These are phyloP conservation scores for Resseliella maxima DNA, from an alignment of 2,888 invertebrate genomes.

Conservation along the genomic window DNA sequence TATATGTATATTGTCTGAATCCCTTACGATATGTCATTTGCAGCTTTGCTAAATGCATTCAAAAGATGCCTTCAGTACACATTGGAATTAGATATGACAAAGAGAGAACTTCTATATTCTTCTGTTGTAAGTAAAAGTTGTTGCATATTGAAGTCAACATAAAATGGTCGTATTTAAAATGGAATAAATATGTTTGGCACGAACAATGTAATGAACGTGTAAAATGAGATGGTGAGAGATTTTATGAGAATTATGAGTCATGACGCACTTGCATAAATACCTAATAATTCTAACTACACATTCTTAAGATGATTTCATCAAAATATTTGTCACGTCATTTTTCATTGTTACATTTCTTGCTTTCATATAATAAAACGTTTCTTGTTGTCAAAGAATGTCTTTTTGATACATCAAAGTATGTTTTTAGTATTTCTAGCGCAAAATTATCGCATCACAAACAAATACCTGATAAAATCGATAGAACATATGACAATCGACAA, in stretches of 20 bases:
- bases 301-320: not conserved
- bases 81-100: no score
- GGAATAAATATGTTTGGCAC: not conserved
- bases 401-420: no score
- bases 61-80: no score
- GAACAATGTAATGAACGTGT: not conserved
- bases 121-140: no score
- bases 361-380: no score
- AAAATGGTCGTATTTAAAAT: not conserved
- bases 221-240: not conserved
- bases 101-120: no score
- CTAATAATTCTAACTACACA: no score
- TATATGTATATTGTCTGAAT: no score
- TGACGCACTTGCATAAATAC: not conserved
- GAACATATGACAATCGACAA: not conserved
- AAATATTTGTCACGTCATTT: not conserved
- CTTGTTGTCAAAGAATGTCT: no score
- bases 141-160: not conserved
- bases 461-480: conserved; percentile 20
- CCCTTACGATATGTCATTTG: no score
- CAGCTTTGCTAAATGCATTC: no score
- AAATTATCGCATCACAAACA: not conserved
- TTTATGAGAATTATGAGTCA: not conserved
- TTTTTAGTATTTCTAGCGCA: no score
- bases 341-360: not conserved